Evolutionary conservation across 2,113 vertebrate species (phyloP).

Genomic region (Girardinichthys multiradiatus): DNA sequence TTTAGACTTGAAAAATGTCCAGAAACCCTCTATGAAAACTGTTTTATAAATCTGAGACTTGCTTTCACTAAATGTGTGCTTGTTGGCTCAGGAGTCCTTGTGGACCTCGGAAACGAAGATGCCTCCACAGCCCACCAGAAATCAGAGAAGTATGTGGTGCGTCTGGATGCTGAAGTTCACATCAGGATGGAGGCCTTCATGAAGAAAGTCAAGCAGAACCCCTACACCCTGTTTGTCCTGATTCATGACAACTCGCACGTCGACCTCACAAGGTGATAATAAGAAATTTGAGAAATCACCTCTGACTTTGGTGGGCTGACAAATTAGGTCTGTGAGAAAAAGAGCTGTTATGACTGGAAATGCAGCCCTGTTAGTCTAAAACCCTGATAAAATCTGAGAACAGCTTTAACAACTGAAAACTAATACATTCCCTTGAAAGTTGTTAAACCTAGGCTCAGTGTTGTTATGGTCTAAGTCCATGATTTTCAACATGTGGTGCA

Average conservation of each 20-base stretch:
- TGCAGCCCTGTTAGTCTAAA: conserved; percentile 18
- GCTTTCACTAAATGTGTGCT: neutral
- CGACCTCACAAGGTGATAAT: conserved; percentile 91
- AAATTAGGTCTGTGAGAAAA: neutral
- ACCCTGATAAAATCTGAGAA: conserved; percentile 5
- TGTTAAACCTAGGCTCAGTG: neutral
- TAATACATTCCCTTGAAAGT: conserved; percentile 18
- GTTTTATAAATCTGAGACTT: neutral
- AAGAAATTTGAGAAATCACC: neutral
- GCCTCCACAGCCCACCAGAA: conserved; percentile 83
- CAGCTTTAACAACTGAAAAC: conserved; percentile 29
- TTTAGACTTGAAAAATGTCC: neutral
- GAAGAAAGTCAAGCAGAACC: conserved; percentile 94
- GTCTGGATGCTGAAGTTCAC: conserved; percentile 91
- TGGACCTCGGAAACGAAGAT: conserved; percentile 95
- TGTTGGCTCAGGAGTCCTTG: conserved; percentile 87
- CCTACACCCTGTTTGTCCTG: conserved; percentile 95
- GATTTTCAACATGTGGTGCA: too few species aligned
- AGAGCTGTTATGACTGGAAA: conserved; percentile 44
- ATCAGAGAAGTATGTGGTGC: conserved; percentile 93
- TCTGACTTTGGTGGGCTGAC: conserved; percentile 1
- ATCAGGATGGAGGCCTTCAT: conserved; percentile 95
- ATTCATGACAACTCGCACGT: conserved; percentile 97
- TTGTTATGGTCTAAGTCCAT: neutral
- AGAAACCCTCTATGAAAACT: neutral